Conservation (phyloP, 2,113 vertebrate species). For the Butorides virescens region DNA sequence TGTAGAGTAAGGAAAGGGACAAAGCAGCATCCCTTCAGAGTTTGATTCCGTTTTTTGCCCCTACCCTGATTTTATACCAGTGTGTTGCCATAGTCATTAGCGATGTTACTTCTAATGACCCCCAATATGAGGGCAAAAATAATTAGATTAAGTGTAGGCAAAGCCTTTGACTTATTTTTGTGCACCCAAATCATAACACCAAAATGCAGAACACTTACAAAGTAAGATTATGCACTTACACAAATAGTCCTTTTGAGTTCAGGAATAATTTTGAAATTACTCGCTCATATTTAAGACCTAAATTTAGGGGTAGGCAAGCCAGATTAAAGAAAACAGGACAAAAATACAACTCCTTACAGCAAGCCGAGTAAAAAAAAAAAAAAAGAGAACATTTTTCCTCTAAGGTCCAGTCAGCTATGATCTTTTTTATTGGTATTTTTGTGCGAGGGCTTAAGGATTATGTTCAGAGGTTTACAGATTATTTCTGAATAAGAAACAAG, state of each 20-base stretch:
- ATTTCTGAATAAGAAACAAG: neutral
- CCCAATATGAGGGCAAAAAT: neutral
- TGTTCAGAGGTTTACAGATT: neutral
- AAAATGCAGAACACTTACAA: neutral
- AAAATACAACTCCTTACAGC: neutral
- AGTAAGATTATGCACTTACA: neutral
- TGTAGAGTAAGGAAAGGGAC: neutral
- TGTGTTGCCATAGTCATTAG: neutral
- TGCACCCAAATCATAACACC: neutral
- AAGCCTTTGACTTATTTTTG: neutral
- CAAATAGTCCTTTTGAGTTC: neutral
- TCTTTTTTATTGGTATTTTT: neutral
- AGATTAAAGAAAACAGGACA: neutral
- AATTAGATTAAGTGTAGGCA: neutral
- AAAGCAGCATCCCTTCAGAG: neutral
- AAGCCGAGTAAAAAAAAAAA: neutral
- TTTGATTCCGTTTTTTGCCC: neutral
- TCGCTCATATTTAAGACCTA: neutral
- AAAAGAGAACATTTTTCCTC: fast-evolving
- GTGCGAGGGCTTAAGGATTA: neutral
- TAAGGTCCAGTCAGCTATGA: neutral
- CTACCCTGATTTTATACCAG: neutral
- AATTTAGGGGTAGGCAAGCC: neutral
- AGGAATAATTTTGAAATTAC: neutral
- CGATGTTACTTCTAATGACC: neutral